Conservation (phyloP, 2,888 invertebrate genomes). For the Callinectes sapidus region DNA sequence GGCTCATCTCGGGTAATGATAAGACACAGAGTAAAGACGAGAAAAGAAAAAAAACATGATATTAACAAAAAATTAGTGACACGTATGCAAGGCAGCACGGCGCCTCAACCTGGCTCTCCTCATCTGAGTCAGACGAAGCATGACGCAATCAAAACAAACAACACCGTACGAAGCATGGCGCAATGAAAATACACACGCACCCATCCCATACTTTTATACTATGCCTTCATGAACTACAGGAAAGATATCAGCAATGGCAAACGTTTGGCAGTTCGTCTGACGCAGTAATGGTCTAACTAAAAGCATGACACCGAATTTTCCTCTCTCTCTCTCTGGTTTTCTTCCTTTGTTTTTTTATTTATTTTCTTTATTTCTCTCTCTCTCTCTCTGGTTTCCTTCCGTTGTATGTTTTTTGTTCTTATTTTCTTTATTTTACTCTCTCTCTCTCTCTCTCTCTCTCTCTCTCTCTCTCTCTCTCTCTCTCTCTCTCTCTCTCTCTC, state of each 20-base stretch:
- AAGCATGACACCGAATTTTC: not conserved
- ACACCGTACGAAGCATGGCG: not conserved
- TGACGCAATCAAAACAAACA: not conserved
- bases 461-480: constrained; percentile 28
- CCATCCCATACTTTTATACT: not conserved
- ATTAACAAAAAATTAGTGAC: not conserved
- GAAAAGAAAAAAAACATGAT: too few species aligned
- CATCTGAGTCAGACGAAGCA: not conserved
- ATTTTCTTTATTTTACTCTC: too few species aligned
- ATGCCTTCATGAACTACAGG: not conserved
- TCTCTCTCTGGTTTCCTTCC: too few species aligned
- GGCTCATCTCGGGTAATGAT: not conserved
- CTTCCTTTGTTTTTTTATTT: too few species aligned
- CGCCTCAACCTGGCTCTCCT: not conserved
- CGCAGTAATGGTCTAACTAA: not conserved
- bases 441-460: constrained; percentile 30
- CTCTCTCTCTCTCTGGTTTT: too few species aligned
- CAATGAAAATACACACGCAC: not conserved
- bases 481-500: not conserved
- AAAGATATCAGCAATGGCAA: not conserved
- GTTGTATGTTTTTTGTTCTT: too few species aligned
- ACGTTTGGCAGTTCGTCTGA: not conserved
- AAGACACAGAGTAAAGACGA: not conserved
- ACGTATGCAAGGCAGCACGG: not conserved
- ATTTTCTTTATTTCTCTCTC: too few species aligned